Evolutionary conservation across 2,797 vertebrate genomes (phyloP).

Genomic region (Thamnophis elegans): DNA sequence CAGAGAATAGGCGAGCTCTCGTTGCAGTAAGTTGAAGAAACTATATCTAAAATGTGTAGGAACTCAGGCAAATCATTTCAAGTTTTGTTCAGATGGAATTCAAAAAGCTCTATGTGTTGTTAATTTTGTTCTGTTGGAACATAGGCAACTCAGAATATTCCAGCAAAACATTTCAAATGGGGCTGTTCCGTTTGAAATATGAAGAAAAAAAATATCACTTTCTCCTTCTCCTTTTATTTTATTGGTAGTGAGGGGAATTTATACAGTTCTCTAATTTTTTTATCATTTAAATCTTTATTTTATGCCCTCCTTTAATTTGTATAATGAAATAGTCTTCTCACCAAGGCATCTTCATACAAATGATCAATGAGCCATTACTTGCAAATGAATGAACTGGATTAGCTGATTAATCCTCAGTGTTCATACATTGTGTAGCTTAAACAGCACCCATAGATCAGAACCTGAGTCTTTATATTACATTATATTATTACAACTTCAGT

Average conservation of each 20-base stretch:
- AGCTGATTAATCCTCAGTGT: constrained; percentile 5
- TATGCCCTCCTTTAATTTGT: neutral
- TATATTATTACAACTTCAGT: constrained; percentile 20
- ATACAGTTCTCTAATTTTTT: neutral
- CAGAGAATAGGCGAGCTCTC: neutral
- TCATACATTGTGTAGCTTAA: neutral
- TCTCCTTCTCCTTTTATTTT: neutral
- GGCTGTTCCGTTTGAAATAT: neutral
- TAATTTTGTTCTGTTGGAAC: neutral
- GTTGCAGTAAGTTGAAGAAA: neutral
- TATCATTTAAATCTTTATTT: neutral
- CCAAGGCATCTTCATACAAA: neutral
- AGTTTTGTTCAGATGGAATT: neutral
- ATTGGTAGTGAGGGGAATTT: neutral
- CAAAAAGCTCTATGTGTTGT: neutral
- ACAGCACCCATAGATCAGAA: constrained; percentile 11
- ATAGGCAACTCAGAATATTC: neutral
- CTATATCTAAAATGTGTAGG: neutral
- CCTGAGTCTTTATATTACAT: constrained; percentile 13
- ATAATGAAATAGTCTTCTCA: neutral
- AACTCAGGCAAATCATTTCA: neutral
- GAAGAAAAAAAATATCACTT: too few relatives aligned
- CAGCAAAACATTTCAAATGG: neutral
- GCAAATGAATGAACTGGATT: constrained; percentile 4
- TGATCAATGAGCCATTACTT: constrained; percentile 7